Percentiles rank a stretch among this genome's conserved stretches.
Conservation (phyloP, 2,888 invertebrate species). For the Spisula solida region DNA sequence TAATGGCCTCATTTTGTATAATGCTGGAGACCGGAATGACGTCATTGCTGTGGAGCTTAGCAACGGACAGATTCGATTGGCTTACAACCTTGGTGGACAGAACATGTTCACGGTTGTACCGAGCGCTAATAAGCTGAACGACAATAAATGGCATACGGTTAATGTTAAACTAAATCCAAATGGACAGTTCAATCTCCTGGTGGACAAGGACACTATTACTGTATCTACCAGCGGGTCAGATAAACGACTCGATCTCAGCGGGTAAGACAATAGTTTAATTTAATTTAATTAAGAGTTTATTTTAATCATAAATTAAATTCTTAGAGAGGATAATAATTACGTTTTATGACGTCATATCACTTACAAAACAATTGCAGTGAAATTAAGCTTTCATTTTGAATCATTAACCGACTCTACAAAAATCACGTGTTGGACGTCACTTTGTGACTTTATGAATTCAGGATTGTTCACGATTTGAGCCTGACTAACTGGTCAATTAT, state of each 20-base stretch:
- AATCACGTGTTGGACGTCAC: too few relatives aligned
- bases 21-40: constrained; percentile 76
- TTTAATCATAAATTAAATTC: neutral
- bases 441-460: too few relatives aligned
- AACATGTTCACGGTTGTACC: constrained; percentile 61
- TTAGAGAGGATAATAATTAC: too few relatives aligned
- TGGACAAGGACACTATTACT: constrained; percentile 72
- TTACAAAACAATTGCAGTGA: too few relatives aligned
- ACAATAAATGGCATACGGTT: constrained; percentile 84
- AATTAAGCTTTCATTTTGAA: too few relatives aligned
- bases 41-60: constrained; percentile 83
- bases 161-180: constrained; percentile 69
- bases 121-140: constrained; percentile 72
- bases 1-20: constrained; percentile 82
- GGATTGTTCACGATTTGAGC: too few relatives aligned
- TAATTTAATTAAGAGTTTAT: neutral
- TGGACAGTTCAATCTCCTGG: constrained; percentile 73
- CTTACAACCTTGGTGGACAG: constrained; percentile 81
- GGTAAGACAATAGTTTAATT: constrained; percentile 44
- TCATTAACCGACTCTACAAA: too few relatives aligned
- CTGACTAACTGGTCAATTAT: too few relatives aligned
- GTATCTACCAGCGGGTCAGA: constrained; percentile 72
- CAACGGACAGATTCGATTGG: constrained; percentile 81
- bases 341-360: too few relatives aligned
- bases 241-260: constrained; percentile 69